Percentiles rank a stretch among this genome's conserved stretches.
These are phyloP conservation scores for Odontocerum albicorne DNA, from an alignment of 2,888 invertebrate genomes.

Conservation along the genomic window DNA sequence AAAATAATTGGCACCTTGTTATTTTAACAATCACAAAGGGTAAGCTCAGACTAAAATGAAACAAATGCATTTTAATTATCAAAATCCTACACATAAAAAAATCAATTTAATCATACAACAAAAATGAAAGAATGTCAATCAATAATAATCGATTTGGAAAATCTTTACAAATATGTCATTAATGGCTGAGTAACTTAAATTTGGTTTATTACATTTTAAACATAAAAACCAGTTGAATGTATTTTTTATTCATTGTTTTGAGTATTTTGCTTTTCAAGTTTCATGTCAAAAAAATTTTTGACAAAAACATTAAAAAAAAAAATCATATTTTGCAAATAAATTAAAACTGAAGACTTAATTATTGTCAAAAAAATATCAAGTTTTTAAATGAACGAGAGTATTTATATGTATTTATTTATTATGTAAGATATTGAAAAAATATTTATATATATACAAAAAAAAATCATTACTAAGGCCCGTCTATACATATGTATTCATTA, in stretches of 20 bases:
- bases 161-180: too few species aligned
- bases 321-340: conserved; percentile 12
- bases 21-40: too few species aligned
- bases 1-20: too few species aligned
- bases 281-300: conserved; percentile 1
- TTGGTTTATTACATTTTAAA: background rate
- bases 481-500: background rate
- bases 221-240: too few species aligned
- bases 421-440: conserved; percentile 17
- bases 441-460: conserved; percentile 9
- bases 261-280: conserved; percentile 5
- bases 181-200: too few species aligned
- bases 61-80: too few species aligned
- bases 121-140: too few species aligned
- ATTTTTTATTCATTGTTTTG: background rate
- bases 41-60: too few species aligned
- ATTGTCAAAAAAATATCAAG: conserved; percentile 11
- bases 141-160: too few species aligned
- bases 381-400: conserved; percentile 11
- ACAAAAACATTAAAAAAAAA: background rate
- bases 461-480: conserved; percentile 10
- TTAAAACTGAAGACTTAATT: conserved; percentile 23
- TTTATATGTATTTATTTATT: conserved; percentile 16
- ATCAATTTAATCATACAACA: too few species aligned
- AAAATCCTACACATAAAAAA: too few species aligned